phyloP scores from a whole-genome alignment of 1,140 invertebrate genomes.

The Araneus ventricosus region DNA sequence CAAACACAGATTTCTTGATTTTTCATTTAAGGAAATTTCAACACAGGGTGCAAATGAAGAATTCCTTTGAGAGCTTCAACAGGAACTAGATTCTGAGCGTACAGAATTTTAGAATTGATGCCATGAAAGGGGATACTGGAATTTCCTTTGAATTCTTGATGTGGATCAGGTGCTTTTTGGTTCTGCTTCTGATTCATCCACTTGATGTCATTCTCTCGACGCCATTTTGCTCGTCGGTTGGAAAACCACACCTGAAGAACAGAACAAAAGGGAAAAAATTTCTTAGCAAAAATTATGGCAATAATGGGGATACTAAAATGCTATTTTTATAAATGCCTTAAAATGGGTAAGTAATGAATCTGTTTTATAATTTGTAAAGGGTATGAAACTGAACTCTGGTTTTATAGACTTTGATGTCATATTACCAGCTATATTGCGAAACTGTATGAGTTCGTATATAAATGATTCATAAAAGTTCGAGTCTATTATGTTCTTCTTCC shows the following conservation, averaged over 20 bases:
- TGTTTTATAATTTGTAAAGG: no score
- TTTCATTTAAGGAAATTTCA: neutral
- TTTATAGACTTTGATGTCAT: no score
- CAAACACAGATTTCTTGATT: neutral
- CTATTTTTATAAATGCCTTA: no score
- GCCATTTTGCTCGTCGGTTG: conserved; percentile 43
- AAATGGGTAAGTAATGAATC: no score
- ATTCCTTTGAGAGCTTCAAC: neutral
- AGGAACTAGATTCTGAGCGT: neutral
- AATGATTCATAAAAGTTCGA: no score
- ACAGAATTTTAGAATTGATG: neutral
- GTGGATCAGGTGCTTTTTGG: no score
- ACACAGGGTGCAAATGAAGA: neutral
- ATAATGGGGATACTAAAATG: no score
- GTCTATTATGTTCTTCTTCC: no score
- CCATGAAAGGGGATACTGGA: neutral
- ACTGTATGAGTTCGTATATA: no score
- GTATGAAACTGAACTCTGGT: no score
- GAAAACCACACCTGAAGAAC: conserved; percentile 48
- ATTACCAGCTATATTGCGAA: no score
- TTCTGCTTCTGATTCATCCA: neutral
- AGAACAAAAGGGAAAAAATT: neutral
- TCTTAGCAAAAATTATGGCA: no score
- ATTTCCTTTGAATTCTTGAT: neutral
- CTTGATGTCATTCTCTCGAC: conserved; percentile 21